phyloP scores from a whole-genome alignment of 2,113 vertebrate genomes.

The Pluvialis apricaria region DNA sequence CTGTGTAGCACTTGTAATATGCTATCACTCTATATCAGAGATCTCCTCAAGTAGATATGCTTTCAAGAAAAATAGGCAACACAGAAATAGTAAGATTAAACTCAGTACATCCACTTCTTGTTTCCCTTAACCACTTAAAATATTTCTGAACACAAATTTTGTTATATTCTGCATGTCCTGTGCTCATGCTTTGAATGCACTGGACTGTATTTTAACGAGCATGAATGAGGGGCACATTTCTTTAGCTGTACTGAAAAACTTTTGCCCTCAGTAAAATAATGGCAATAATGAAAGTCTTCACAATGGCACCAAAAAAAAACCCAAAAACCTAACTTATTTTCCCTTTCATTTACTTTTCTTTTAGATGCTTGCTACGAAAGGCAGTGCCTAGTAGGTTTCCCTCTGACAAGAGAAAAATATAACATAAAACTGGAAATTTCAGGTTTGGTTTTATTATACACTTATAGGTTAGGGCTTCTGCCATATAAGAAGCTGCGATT shows the following conservation, averaged over 20 bases:
- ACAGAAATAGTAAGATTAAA: not conserved
- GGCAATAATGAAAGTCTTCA: not conserved
- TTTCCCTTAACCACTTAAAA: not conserved
- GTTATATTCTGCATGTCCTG: not conserved
- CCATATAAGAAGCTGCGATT: conserved; percentile 11
- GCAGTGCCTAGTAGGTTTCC: conserved; percentile 31
- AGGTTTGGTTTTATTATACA: conserved; percentile 41
- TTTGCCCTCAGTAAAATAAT: not conserved
- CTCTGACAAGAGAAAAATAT: conserved; percentile 40
- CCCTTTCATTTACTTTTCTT: conserved; percentile 12
- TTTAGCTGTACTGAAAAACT: not conserved
- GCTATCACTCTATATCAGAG: not conserved
- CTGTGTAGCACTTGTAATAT: not conserved
- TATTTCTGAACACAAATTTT: not conserved
- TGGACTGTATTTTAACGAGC: not conserved
- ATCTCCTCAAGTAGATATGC: not conserved
- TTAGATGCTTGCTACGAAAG: not conserved
- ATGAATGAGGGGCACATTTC: not conserved
- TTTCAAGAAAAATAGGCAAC: not conserved
- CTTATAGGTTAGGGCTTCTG: conserved; percentile 24
- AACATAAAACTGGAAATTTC: conserved; percentile 43
- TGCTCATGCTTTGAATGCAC: not conserved
- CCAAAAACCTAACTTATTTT: not conserved
- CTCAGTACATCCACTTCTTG: not conserved
- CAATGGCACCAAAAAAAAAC: not conserved